A percentile compares a stretch with the other conserved stretches of the same genome.
Evolutionary conservation across 2,113 vertebrate species (phyloP).

Genomic region (Danionella cerebrum): DNA sequence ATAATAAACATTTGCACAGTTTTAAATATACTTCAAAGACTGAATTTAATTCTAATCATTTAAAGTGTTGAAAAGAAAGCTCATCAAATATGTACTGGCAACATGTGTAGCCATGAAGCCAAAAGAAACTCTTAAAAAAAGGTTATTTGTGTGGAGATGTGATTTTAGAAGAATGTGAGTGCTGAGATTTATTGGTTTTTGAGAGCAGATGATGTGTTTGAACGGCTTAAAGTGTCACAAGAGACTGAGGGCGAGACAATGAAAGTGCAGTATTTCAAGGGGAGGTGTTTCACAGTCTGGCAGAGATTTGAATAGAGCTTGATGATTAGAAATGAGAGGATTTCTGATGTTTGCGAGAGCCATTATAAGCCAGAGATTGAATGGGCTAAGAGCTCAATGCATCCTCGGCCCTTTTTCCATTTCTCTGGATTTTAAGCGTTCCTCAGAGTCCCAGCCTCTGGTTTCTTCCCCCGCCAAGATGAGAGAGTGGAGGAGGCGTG

Average conservation of each 20-base stretch:
- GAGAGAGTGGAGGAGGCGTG: background rate
- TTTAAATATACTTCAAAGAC: no score
- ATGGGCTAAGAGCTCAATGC: constrained; percentile 45
- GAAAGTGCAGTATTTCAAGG: constrained; percentile 14
- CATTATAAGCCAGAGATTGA: constrained; percentile 51
- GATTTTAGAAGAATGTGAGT: background rate
- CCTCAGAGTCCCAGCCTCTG: constrained; percentile 1
- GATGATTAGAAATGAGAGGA: constrained; percentile 42
- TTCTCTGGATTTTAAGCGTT: constrained; percentile 24
- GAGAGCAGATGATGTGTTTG: background rate
- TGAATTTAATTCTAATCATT: no score
- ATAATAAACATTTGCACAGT: no score
- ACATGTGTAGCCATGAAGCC: background rate
- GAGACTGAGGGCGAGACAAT: constrained; percentile 1
- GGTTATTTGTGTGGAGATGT: background rate
- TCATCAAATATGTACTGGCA: no score
- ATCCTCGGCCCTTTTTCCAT: background rate
- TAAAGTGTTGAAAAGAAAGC: no score
- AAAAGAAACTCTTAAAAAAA: background rate
- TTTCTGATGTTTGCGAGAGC: constrained; percentile 59
- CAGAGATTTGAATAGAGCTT: constrained; percentile 44
- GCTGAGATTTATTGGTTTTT: background rate
- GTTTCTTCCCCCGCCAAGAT: background rate
- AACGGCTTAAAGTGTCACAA: background rate
- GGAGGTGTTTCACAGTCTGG: constrained; percentile 36